Evolutionary conservation across 2,888 invertebrate genomes (phyloP).

Genomic region (Brenthis hecate): DNA sequence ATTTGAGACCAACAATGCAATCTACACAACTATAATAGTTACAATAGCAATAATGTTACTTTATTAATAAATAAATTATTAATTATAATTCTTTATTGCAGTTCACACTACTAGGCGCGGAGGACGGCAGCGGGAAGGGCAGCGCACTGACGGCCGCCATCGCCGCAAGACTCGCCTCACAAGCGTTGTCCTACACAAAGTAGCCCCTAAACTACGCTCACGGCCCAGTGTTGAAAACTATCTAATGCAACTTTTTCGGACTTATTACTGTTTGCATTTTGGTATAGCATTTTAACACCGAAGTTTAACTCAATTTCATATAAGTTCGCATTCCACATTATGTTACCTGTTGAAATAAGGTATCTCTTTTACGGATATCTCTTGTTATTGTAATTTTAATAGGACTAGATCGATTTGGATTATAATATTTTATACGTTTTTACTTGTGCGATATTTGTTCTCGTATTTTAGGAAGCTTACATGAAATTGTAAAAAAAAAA

Average conservation of each 20-base stretch:
- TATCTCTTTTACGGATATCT: too few relatives aligned
- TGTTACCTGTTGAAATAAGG: too few relatives aligned
- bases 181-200: conserved; percentile 39
- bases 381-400: too few relatives aligned
- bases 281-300: neutral
- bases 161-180: conserved; percentile 80
- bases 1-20: too few relatives aligned
- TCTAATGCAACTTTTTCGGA: neutral
- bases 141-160: conserved; percentile 90
- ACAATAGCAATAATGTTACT: too few relatives aligned
- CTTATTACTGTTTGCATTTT: neutral
- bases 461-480: too few relatives aligned
- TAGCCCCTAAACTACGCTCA: conserved; percentile 30
- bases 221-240: neutral
- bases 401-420: too few relatives aligned
- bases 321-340: conserved; percentile 10
- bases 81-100: conserved; percentile 53
- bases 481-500: too few relatives aligned
- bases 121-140: conserved; percentile 92
- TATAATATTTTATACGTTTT: too few relatives aligned
- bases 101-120: conserved; percentile 86
- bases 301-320: neutral
- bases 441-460: too few relatives aligned
- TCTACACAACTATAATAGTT: too few relatives aligned
- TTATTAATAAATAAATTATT: too few relatives aligned